Evolutionary conservation across 2,888 invertebrate genomes (phyloP), one percentile per base, ranked within the genome.

Genomic region (Eupeodes latifasciatus): DNA sequence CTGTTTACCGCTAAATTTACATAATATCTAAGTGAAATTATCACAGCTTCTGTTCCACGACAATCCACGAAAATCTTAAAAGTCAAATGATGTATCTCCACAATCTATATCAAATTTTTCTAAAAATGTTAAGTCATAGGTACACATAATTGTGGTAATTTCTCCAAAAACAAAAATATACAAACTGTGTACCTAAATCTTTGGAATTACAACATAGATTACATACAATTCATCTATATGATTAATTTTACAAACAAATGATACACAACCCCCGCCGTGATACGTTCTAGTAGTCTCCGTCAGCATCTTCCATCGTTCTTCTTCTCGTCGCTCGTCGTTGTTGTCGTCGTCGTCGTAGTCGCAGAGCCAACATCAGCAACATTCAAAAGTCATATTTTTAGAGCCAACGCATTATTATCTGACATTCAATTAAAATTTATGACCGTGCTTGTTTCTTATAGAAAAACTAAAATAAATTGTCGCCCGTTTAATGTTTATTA

Each of bases 381-480:
- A 55, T 44, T 44, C 76, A 36, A 81, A 77, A 55, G 34, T 67
- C 62, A 49, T 76, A 69, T 69, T 81, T 85, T 71, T 57, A 71
- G 59, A 53, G 49, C 64, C 66, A 81, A 77, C 77, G 72, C 55
- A 69, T 55, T 66, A 44, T 76, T 44, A 57, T 85, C 71, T 77
- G 85, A 81, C 85, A 85, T 85, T 85, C 66, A 81, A 66, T 75
- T 71, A 62, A 57, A 81, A 85, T 85, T 76, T 85, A 85, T 78
- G 77, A 81, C 76, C 77, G 44, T 53, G 36, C 51, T 72, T 77
- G 51, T 81, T 81, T 71, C 16, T 57, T 27, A 62, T 6, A 11
- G 2, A 61, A 4, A 19, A 74, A 79, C 53, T 40, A 67, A 83
- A 77, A 85, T 72, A 81, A 85, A 61, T 77, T 81, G 85, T 85